Base-by-base conservation (phyloP, 2,797 vertebrate genomes). In the Acestrorhynchus altus region DNA sequence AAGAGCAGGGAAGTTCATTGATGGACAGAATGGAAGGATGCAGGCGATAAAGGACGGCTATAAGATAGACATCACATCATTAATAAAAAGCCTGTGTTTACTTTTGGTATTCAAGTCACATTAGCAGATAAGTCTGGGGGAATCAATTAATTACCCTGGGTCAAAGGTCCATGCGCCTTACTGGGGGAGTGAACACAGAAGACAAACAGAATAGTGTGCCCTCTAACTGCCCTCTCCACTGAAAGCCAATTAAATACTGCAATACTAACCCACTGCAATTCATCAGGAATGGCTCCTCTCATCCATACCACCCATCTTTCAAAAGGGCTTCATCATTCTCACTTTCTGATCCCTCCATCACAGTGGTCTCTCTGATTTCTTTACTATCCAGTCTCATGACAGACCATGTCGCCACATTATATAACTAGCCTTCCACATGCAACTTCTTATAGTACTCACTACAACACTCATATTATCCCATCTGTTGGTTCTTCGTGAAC, bases 1-100 rank as follows among this genome's bases (percentile, higher is more conserved):
- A 85, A n/a, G 75, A 13, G 76, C n/a, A 69, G 40, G 72, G 28
- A 35, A 6, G 28, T 56, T 44, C 31, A 56, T 15, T 60, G 35
- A 24, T 12, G 9, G 20, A 7, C 28, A 39, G 31, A 61, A 77
- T 9, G 28, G 66, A 64, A 69, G 39, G 31, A 72, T 54, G 20
- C 31, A 72, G 61, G 24, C 73, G 76, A 80, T 78, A 72, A 72
- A 28, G 66, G 20, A 22, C 65, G 42, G 10, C 52, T 39, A 86
- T 88, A 83, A 91, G 85, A 91, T 84, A 84, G 86, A 83, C 80
- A 86, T 74, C 80, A 78, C 83, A 77, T 87, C 78, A 81, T 90
- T 81, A 84, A 89, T 86, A 84, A 88, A 85, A 87, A 85, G 80
- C 26, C 64, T 83, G 76, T 81, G 82, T 71, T 84, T 85, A 51